Percentiles rank a stretch among this genome's conserved stretches.
These are phyloP conservation scores for Drosophila fuyamai DNA, from an alignment of 1,140 invertebrate species.

Conservation along the genomic window DNA sequence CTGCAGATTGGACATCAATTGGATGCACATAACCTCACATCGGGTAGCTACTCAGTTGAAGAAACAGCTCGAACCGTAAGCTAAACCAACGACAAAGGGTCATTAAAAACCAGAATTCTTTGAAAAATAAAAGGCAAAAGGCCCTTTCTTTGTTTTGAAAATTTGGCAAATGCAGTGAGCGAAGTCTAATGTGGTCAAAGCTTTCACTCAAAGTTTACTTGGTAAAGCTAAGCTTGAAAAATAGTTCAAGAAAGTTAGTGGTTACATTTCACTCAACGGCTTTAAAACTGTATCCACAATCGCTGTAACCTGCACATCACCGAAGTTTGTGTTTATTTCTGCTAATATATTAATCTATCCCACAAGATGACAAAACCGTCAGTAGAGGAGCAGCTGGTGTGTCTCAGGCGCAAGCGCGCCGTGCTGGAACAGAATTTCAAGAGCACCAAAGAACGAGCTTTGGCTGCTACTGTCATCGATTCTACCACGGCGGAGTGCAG, in stretches of 20 bases:
- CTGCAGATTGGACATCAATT: neutral
- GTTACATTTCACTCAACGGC: neutral
- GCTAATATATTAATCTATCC: too few species aligned
- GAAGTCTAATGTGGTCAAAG: neutral
- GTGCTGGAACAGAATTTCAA: too few species aligned
- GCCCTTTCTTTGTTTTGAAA: neutral
- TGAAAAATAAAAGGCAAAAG: neutral
- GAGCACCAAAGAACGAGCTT: too few species aligned
- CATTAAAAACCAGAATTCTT: neutral
- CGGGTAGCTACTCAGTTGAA: neutral
- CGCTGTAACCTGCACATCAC: too few species aligned
- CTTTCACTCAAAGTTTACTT: conserved; percentile 1
- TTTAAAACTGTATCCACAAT: neutral
- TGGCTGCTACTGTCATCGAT: too few species aligned
- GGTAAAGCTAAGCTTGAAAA: neutral
- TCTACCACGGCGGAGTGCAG: too few species aligned
- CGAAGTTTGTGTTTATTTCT: too few species aligned
- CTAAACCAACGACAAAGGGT: neutral
- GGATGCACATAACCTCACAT: neutral
- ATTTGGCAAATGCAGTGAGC: neutral
- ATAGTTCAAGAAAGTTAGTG: neutral
- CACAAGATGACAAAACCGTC: too few species aligned
- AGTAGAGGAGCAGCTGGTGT: too few species aligned
- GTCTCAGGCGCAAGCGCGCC: too few species aligned
- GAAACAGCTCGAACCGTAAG: neutral